Conservation (phyloP, 2,113 vertebrate species). For the Sinosuthora webbiana region DNA sequence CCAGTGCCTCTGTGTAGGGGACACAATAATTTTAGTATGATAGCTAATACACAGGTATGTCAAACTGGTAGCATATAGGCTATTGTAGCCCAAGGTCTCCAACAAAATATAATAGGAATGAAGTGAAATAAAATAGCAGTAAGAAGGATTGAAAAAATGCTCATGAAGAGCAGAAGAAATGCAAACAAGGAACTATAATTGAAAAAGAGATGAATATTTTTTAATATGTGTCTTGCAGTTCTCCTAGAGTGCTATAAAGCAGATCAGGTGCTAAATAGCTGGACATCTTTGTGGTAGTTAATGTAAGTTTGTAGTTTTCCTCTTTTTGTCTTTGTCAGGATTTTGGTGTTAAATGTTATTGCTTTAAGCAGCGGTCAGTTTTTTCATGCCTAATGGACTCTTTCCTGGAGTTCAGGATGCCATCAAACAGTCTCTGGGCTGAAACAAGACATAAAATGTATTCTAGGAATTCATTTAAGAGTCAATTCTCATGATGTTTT, state of each 20-base stretch:
- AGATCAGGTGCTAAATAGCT: background rate
- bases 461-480: background rate
- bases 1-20: background rate
- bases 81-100: background rate
- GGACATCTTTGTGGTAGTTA: background rate
- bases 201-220: background rate
- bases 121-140: constrained; percentile 1
- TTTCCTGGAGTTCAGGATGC: background rate
- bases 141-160: background rate
- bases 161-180: background rate
- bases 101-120: background rate
- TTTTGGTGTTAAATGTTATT: background rate
- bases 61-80: background rate
- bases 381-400: background rate
- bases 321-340: background rate
- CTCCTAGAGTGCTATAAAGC: background rate
- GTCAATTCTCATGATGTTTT: background rate
- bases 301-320: background rate
- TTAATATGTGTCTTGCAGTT: background rate
- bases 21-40: constrained; percentile 36
- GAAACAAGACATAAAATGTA: background rate
- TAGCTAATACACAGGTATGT: constrained; percentile 16
- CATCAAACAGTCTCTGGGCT: background rate
- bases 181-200: background rate
- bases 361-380: background rate